Evolutionary conservation across 2,888 invertebrate genomes (phyloP).

Genomic region (Machimus atricapillus): DNA sequence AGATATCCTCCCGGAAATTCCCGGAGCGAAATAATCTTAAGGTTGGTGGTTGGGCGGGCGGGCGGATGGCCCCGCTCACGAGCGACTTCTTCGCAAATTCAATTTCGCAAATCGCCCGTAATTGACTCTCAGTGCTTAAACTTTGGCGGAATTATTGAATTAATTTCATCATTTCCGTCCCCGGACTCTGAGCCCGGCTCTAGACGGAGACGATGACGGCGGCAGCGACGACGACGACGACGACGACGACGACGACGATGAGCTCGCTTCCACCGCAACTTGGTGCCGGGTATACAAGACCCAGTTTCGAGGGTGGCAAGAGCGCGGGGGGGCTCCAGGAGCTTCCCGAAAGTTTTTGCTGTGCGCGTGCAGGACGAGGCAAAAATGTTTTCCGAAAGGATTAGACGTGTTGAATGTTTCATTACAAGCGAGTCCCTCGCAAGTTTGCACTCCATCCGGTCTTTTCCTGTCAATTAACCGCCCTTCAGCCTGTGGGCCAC

Average conservation of each 20-base stretch:
- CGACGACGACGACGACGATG: background rate
- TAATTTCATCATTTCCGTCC: constrained; percentile 40
- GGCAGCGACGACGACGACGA: too few relatives aligned
- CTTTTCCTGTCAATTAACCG: constrained; percentile 23
- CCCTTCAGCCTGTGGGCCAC: background rate
- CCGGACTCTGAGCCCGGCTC: background rate
- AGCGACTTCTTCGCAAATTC: constrained; percentile 25
- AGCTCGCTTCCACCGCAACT: background rate
- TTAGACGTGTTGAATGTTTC: constrained; percentile 37
- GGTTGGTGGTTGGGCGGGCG: background rate
- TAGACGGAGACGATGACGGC: background rate
- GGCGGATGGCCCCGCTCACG: background rate
- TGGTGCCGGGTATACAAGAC: background rate
- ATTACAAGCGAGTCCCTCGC: constrained; percentile 6
- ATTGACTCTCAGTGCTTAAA: constrained; percentile 37
- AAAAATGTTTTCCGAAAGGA: constrained; percentile 35
- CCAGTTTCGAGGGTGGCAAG: background rate
- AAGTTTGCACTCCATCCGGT: background rate
- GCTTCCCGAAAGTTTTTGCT: background rate
- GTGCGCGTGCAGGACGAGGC: constrained; percentile 6
- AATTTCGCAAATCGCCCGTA: constrained; percentile 38
- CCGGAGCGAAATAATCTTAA: background rate
- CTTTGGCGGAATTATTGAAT: constrained; percentile 39
- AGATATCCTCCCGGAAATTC: background rate
- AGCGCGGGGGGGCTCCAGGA: background rate